Percentiles rank a stretch among this genome's conserved stretches.
These are phyloP conservation scores for Fistularia commersonii DNA, from an alignment of 2,797 vertebrate genomes.

Conservation along the genomic window DNA sequence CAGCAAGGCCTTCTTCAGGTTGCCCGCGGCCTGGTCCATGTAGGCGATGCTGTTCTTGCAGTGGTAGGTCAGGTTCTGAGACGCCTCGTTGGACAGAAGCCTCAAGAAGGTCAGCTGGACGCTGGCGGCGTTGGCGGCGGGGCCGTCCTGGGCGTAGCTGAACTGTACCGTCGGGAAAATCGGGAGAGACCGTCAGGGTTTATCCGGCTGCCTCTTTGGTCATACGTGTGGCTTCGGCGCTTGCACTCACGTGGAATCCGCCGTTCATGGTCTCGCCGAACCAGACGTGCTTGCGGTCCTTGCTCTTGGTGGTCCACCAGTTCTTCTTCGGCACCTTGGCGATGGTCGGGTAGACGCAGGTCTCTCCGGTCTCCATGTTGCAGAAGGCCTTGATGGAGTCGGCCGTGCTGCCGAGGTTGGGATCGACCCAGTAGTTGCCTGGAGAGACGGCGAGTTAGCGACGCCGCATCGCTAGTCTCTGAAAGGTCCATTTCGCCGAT, in stretches of 20 bases:
- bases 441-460: slow-evolving; percentile 8
- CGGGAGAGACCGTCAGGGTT: not conserved
- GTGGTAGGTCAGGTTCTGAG: slow-evolving; percentile 97
- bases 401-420: slow-evolving; percentile 90
- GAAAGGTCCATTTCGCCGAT: not conserved
- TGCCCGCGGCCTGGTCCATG: slow-evolving; percentile 88
- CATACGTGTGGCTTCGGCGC: not conserved
- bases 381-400: slow-evolving; percentile 97
- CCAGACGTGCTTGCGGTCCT: slow-evolving; percentile 92
- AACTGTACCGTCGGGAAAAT: slow-evolving; percentile 72
- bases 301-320: slow-evolving; percentile 95
- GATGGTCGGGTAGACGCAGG: slow-evolving; percentile 89
- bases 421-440: slow-evolving; percentile 97
- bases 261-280: slow-evolving; percentile 93
- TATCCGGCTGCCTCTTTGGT: not conserved
- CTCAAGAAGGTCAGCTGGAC: slow-evolving; percentile 96
- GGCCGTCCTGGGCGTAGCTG: slow-evolving; percentile 86
- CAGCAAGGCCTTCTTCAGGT: slow-evolving; percentile 92
- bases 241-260: slow-evolving; percentile 88
- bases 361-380: slow-evolving; percentile 95
- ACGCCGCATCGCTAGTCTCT: not conserved
- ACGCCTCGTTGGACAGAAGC: slow-evolving; percentile 90
- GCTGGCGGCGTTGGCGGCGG: slow-evolving; percentile 80
- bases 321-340: slow-evolving; percentile 89
- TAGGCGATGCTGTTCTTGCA: slow-evolving; percentile 98